Evolutionary conservation across 2,113 vertebrate genomes (phyloP).

Genomic region (Thunnus maccoyii): DNA sequence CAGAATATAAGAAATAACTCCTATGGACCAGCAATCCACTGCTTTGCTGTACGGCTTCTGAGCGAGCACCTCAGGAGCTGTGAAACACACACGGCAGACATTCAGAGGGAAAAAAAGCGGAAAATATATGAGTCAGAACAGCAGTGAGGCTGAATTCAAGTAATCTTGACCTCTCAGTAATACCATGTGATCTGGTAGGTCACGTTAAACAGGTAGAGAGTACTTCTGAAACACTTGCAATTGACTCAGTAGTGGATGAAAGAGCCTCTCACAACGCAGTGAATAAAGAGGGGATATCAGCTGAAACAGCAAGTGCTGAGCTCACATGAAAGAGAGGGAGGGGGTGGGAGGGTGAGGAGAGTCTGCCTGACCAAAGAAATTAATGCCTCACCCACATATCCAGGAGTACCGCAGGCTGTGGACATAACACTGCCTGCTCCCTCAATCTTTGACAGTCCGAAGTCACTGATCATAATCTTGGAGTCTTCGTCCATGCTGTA

Average conservation of each 20-base stretch:
- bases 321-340: slow-evolving; percentile 44
- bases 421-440: slow-evolving; percentile 82
- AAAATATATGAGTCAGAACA: slow-evolving; percentile 14
- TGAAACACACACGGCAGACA: slow-evolving; percentile 15
- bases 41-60: slow-evolving; percentile 99
- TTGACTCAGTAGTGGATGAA: slow-evolving; percentile 69
- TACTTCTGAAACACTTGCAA: slow-evolving; percentile 75
- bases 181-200: slow-evolving; percentile 53
- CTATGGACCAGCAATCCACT: slow-evolving; percentile 99
- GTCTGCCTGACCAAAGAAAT: slow-evolving; percentile 24
- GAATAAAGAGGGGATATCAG: slow-evolving; percentile 56
- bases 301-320: slow-evolving; percentile 46
- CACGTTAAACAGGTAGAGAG: slow-evolving; percentile 68
- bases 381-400: slow-evolving; percentile 79
- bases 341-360: neutral
- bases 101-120: neutral
- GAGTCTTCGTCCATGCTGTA: slow-evolving; percentile 84
- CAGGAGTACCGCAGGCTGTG: slow-evolving; percentile 83
- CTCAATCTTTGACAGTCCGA: slow-evolving; percentile 83
- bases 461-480: slow-evolving; percentile 85
- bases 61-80: slow-evolving; percentile 96
- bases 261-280: slow-evolving; percentile 65
- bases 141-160: slow-evolving; percentile 37
- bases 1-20: slow-evolving; percentile 98
- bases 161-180: slow-evolving; percentile 66